Evolutionary conservation across 2,113 vertebrate species (phyloP).

Genomic region (Crotophaga sulcirostris): DNA sequence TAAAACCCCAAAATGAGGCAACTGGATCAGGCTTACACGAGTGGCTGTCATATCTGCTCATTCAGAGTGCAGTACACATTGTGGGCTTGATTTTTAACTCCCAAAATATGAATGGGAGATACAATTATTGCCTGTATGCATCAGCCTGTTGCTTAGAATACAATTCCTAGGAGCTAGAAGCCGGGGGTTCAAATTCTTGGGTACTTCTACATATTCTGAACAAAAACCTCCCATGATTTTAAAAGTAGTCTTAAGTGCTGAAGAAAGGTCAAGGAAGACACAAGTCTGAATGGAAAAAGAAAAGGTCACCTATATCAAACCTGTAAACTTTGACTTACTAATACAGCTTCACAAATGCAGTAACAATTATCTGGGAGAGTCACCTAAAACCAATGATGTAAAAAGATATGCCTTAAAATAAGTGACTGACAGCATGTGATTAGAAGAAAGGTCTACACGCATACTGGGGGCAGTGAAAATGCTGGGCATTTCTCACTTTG

Average conservation of each 20-base stretch:
- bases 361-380: background rate
- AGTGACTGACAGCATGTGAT: background rate
- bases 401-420: background rate
- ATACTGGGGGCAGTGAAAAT: background rate
- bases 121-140: rapidly evolving
- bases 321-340: slow-evolving; percentile 23
- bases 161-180: background rate
- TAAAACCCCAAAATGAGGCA: background rate
- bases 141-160: background rate
- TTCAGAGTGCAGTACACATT: background rate
- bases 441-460: background rate
- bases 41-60: background rate
- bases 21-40: background rate
- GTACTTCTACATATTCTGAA: background rate
- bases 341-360: background rate
- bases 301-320: slow-evolving; percentile 19
- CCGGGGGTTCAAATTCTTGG: background rate
- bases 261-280: slow-evolving; percentile 6
- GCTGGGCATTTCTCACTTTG: background rate
- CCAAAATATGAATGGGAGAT: background rate
- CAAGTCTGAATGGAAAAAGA: background rate
- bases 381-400: background rate
- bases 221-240: background rate
- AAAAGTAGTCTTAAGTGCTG: background rate
- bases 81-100: background rate